Conservation (phyloP, 2,113 vertebrate genomes). For the Pachyramphus minor region DNA sequence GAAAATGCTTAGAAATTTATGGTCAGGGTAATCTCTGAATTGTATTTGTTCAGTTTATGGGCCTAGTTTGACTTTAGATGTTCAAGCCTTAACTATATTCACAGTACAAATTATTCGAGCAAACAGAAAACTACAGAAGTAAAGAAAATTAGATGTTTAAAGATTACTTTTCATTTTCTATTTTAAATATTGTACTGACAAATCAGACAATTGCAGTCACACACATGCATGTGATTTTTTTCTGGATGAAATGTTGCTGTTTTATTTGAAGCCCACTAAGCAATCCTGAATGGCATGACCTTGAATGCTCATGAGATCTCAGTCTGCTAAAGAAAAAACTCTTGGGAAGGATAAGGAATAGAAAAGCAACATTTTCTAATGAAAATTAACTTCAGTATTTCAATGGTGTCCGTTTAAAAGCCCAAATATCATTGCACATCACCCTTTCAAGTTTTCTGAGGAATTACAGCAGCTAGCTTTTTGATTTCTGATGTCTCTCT, state of each 20-base stretch:
- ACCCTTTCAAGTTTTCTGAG: constrained; percentile 56
- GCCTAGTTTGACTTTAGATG: neutral
- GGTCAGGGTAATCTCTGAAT: neutral
- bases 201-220: neutral
- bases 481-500: constrained; percentile 62
- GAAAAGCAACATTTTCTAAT: neutral
- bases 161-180: neutral
- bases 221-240: neutral
- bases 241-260: neutral
- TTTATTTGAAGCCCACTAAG: neutral
- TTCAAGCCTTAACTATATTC: neutral
- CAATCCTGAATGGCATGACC: neutral
- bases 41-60: constrained; percentile 9
- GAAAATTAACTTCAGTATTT: neutral
- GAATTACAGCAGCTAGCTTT: constrained; percentile 58
- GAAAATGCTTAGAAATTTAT: neutral
- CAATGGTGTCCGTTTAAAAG: constrained; percentile 8
- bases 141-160: neutral
- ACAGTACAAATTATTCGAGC: neutral
- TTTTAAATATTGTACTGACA: neutral
- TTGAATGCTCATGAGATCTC: neutral
- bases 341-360: neutral
- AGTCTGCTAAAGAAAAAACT: neutral
- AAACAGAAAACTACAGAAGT: neutral
- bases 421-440: constrained; percentile 22